A percentile compares a stretch with the other conserved stretches of the same genome.
phyloP scores from a whole-genome alignment of 1,140 invertebrate genomes.

The Bombus pyrosoma region DNA sequence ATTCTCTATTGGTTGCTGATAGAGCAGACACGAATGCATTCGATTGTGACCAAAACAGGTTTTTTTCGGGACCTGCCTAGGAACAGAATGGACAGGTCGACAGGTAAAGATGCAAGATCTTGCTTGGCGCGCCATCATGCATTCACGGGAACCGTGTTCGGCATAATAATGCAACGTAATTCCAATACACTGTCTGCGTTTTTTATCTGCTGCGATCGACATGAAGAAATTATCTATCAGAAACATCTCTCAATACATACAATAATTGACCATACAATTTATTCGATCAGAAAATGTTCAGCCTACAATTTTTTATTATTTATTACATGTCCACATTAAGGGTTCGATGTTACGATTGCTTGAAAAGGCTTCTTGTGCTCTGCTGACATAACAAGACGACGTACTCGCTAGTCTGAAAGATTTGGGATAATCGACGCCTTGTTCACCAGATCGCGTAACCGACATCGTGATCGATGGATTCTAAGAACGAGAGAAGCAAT shows the following conservation, averaged over 20 bases:
- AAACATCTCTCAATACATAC: not conserved
- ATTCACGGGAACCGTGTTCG: conserved; percentile 33
- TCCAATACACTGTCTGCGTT: conserved; percentile 15
- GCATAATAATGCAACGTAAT: conserved; percentile 57
- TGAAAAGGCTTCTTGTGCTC: not conserved
- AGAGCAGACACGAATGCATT: conserved; percentile 28
- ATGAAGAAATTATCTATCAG: conserved; percentile 33
- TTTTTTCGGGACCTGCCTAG: conserved; percentile 35
- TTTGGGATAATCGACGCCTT: conserved; percentile 56
- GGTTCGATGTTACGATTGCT: not conserved
- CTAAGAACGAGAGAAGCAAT: conserved; percentile 44
- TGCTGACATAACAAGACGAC: not conserved
- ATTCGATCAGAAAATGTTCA: not conserved
- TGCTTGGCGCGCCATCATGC: conserved; percentile 32
- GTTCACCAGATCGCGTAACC: conserved; percentile 29
- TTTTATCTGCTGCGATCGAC: conserved; percentile 6
- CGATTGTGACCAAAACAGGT: conserved; percentile 36
- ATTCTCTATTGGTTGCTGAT: not conserved
- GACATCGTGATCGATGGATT: conserved; percentile 53
- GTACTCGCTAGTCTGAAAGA: conserved; percentile 22
- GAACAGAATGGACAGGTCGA: conserved; percentile 40
- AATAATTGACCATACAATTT: too few species aligned
- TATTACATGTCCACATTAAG: not conserved
- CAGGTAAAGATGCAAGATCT: conserved; percentile 36
- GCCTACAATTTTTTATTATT: not conserved